Base-by-base conservation (phyloP, 2,888 invertebrate species). In the Encarsia formosa region DNA sequence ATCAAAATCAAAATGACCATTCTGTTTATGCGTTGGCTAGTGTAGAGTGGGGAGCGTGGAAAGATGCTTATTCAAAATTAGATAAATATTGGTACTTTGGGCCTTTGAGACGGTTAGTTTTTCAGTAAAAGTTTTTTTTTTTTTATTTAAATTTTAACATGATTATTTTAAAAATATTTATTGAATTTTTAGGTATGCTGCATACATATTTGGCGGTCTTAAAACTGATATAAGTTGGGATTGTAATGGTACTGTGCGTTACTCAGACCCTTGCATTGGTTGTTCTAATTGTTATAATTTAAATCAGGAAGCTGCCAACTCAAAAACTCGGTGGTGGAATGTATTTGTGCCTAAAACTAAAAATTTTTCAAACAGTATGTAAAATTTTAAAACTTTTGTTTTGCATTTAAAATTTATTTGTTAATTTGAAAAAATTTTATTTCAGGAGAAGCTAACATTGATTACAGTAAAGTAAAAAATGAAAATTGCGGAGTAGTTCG, bases 41-140 rank as follows among this genome's bases (percentile, higher is more conserved):
- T 1, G 74, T 97, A 40, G 86, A 91, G 70, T 91, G 92, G 87
- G 95, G 96, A 4, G 85, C 87, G 1, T 87, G 87, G 70, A 80
- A 88, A 63, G 92, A 96, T 73, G 86, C 88, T 0, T 76, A 84
- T 50, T 81, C 83, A 1, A 80, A 79, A 59, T 83, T 82, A 65
- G 85, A 88, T 59, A 89, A 87, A 74, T 94, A 94, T 72, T 95
- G 95, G 93, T 87, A 91, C 63, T 86, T 87, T 75, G 92, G 92
- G 3, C 78, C 82, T 0, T 73, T 92, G 0, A 82, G 87, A 66
- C 84, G 64, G 73, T 73, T 59, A 57, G 44, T 44, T 2, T 37
- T 9, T 37, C 18, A 24, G 42, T 50, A 13, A 11, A n/a, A n/a
- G n/a, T n/a, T n/a, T n/a, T n/a, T n/a, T n/a, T n/a, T n/a, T n/a